Percentiles rank a stretch among this genome's conserved stretches.
These are phyloP conservation scores for Amphiduros pacificus DNA, from an alignment of 2,888 invertebrate species.

Conservation along the genomic window DNA sequence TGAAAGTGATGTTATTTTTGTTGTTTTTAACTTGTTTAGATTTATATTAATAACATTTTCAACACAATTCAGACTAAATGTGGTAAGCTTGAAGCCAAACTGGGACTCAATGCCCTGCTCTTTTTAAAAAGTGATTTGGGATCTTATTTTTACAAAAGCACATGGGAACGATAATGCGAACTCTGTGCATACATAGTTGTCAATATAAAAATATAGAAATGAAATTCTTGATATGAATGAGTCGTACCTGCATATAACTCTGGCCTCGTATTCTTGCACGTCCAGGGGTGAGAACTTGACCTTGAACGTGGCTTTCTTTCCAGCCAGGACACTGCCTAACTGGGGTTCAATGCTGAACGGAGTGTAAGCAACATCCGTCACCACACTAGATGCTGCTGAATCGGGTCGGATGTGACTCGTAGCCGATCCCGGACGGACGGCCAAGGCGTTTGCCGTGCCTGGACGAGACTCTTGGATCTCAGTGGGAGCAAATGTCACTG, in stretches of 20 bases:
- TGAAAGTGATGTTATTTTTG: no score
- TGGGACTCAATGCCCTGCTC: no score
- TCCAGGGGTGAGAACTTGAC: slow-evolving; percentile 58
- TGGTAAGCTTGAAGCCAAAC: no score
- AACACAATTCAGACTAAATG: no score
- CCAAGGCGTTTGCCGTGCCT: slow-evolving; percentile 19
- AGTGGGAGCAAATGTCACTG: slow-evolving; percentile 49
- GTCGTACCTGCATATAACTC: slow-evolving; percentile 55
- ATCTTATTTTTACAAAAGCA: no score
- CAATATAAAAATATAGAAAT: no score
- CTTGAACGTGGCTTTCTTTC: slow-evolving; percentile 45
- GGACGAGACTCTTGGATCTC: slow-evolving; percentile 37
- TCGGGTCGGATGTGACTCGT: slow-evolving; percentile 31
- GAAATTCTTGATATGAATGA: no score
- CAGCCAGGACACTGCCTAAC: slow-evolving; percentile 49
- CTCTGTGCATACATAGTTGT: no score
- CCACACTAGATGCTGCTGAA: slow-evolving; percentile 41
- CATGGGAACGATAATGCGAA: no score
- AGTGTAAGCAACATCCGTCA: slow-evolving; percentile 41
- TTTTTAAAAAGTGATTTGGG: no score
- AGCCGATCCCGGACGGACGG: slow-evolving; percentile 16
- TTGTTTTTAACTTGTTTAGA: no score
- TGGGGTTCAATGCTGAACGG: slow-evolving; percentile 58
- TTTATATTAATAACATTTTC: no score
- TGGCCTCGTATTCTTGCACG: slow-evolving; percentile 55